Conservation (phyloP, 1,140 invertebrate species). For the Harpegnathos saltator region DNA sequence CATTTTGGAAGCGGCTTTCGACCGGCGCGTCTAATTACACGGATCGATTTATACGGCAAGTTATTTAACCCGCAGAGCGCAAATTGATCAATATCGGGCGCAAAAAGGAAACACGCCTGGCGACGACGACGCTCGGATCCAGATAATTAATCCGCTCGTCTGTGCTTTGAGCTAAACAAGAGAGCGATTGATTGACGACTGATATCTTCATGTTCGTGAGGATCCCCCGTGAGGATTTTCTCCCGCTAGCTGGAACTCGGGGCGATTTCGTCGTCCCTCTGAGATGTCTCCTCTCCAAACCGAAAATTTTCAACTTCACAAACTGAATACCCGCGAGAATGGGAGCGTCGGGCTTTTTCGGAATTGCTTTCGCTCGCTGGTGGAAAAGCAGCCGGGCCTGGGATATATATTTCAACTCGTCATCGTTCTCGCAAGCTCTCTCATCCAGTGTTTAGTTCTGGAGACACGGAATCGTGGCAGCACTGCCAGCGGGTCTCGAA, state of each 20-base stretch:
- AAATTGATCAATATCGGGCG: conserved; percentile 6
- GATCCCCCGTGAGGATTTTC: too few species aligned
- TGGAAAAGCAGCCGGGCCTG: background rate
- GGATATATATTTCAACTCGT: conserved; percentile 33
- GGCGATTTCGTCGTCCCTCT: too few species aligned
- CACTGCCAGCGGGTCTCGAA: conserved; percentile 80
- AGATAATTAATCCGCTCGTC: too few species aligned
- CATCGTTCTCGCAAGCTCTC: conserved; percentile 27
- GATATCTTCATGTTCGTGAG: too few species aligned
- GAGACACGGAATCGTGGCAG: conserved; percentile 81
- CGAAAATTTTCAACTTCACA: too few species aligned
- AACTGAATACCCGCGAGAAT: background rate
- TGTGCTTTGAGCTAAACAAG: too few species aligned
- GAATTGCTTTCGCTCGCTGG: background rate
- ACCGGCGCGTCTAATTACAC: background rate
- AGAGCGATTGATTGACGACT: too few species aligned
- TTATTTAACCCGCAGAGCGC: background rate
- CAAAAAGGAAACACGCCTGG: background rate
- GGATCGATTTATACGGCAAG: background rate
- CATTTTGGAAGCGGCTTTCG: conserved; percentile 35
- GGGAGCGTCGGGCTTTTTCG: background rate
- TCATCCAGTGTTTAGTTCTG: conserved; percentile 81
- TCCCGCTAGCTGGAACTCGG: too few species aligned
- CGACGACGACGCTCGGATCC: too few species aligned
- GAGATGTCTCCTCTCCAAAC: too few species aligned